Evolutionary conservation across 1,140 invertebrate genomes (phyloP), one percentile per base, ranked within the genome.

Genomic region (Panonychus citri): DNA sequence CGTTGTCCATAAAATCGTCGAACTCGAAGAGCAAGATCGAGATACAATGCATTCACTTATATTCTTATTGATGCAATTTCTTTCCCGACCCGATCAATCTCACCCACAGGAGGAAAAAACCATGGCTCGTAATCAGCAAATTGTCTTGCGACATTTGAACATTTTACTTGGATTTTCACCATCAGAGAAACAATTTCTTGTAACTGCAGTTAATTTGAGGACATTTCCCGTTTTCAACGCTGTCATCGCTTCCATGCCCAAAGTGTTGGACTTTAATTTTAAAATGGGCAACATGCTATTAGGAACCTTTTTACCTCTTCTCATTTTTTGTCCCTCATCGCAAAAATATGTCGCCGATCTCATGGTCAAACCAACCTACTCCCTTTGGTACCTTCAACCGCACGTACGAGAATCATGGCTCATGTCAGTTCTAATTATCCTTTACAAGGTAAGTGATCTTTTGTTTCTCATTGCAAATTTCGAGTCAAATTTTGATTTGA

Each of bases 31-130:
- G 67, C 78, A 85, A 21, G 93, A 98, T 66, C 79, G 83, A 64
- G 89, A 96, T 71, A 94, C 93, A 0, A 85, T 91, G 59, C 91
- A 96, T 70, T 73, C 95, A 21, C 71, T 96, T n/a, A 81, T 96
- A 2, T 89, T 93, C 65, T 76, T 98, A 8, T 75, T 98, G 3
- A 93, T 97, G 82, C 91, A 66, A 63, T 67, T 67, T 61, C 53
- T 67, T n/a, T 63, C 66, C 15, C 51, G 59, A 28, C 63, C 66
- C 24, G 66, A 67, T 63, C 74, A 80, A 73, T 83, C 83, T 17
- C 84, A 78, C 68, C 83, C 83, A 5, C 80, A 78, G 1, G 87
- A 91, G 63, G 85, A 90, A 61, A 91, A 90, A 67, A 70, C 76
- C 3, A 67, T 79, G 19, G 68, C 69, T 3, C 83, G 81, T 69